Evolutionary conservation across 2,113 vertebrate species (phyloP), one percentile per base, ranked within the genome.

Genomic region (Lophochroa leadbeateri): DNA sequence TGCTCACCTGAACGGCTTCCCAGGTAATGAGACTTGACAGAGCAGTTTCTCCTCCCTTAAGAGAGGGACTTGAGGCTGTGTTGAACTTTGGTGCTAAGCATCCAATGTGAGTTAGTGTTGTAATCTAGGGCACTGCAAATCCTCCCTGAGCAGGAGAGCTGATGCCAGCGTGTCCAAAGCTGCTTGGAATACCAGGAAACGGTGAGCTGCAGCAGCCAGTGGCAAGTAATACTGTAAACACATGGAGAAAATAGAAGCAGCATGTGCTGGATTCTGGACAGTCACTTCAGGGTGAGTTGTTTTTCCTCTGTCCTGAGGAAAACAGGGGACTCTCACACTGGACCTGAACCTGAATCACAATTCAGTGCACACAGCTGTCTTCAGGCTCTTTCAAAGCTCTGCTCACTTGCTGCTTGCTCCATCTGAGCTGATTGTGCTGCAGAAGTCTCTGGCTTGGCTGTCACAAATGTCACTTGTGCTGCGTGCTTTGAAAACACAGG

Each of bases 141-240:
- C 89, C 77, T 10, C 87, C 19, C 35, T 82, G 88, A 91, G 81
- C 69, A 41, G 1, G 35, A 79, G 89, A 85, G 58, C 83, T 81
- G 77, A 82, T 65, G 81, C 89, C 81, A 92, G 86, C 77, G 86
- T 94, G 91, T 91, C 81, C 70, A 96, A 75, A 95, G 94, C 93
- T 87, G 81, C 83, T 92, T 91, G 1, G 0, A 75, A 74, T 92
- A 74, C 53, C 64, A 78, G 80, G 76, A 88, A 65, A 41, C 49
- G 41, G 58, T 41, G 82, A 95, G 76, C 80, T 93, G 68, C 64
- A 81, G 46, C 81, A 87, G 60, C 86, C 25, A 9, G 63, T 46
- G 60, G 25, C 72, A 88, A 90, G 37, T 2, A 12, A 39, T 81
- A 21, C 31, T 89, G 49, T 60, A 75, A 88, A 76, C 43, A 65